A percentile compares a stretch with the other conserved stretches of the same genome.
phyloP scores from a whole-genome alignment of 1,140 invertebrate genomes.

The Diorhabda sublineata region DNA sequence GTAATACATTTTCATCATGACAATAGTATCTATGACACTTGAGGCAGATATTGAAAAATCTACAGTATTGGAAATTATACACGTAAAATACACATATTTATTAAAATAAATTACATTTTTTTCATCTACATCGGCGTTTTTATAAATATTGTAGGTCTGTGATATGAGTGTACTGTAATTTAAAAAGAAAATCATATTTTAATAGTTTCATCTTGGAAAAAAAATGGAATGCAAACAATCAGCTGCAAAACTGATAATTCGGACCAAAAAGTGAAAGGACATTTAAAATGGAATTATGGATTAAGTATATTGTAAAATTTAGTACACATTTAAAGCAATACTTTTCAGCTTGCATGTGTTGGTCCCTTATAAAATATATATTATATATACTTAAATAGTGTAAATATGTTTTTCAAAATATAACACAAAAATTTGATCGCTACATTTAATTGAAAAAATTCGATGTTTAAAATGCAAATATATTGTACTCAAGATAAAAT shows the following conservation, averaged over 20 bases:
- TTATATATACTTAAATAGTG: slow-evolving; percentile 24
- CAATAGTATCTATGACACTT: no score
- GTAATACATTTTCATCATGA: no score
- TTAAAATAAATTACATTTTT: no score
- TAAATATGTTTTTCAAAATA: slow-evolving; percentile 24
- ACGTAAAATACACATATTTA: no score
- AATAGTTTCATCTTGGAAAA: slow-evolving; percentile 29
- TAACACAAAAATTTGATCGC: slow-evolving; percentile 13
- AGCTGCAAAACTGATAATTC: slow-evolving; percentile 32
- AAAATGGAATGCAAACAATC: slow-evolving; percentile 27
- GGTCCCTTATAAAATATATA: slow-evolving; percentile 38
- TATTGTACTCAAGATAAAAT: slow-evolving; percentile 5
- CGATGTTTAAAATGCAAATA: not conserved
- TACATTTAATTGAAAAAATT: not conserved
- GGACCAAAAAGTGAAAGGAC: slow-evolving; percentile 41
- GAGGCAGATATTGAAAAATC: no score
- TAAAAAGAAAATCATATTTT: slow-evolving; percentile 34
- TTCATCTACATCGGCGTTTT: not conserved
- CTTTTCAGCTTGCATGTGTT: slow-evolving; percentile 40
- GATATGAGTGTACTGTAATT: slow-evolving; percentile 47
- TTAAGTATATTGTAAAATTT: slow-evolving; percentile 33
- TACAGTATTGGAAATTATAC: no score
- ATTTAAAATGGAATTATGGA: slow-evolving; percentile 17
- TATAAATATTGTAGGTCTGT: slow-evolving; percentile 48
- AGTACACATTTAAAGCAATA: slow-evolving; percentile 45